Percentiles rank a stretch among this genome's conserved stretches.
Conservation (phyloP, 2,888 invertebrate genomes). For the Euproctis similis region DNA sequence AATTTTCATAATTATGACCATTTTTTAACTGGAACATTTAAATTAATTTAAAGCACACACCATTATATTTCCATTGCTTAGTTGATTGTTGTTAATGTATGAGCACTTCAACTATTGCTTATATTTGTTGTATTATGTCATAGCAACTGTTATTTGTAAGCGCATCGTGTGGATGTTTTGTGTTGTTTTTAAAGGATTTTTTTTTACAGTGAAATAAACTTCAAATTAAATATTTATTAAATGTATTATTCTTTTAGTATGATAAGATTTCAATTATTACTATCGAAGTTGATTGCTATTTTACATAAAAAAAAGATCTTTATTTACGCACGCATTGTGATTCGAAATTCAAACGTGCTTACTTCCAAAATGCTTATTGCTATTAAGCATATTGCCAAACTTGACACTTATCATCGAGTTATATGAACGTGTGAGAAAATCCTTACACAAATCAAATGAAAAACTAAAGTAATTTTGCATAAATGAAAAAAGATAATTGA, state of each 20-base stretch:
- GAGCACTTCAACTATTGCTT: conserved; percentile 11
- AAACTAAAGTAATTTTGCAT: too few relatives aligned
- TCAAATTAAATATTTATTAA: neutral
- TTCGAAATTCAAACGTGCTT: too few relatives aligned
- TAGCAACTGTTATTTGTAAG: conserved; percentile 4
- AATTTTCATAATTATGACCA: neutral
- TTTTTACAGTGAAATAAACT: neutral
- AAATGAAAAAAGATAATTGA: too few relatives aligned
- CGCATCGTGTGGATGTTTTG: conserved; percentile 8
- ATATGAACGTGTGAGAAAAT: too few relatives aligned
- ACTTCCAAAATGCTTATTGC: too few relatives aligned
- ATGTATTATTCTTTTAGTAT: neutral
- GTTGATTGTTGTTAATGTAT: conserved; percentile 21
- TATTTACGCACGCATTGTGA: too few relatives aligned
- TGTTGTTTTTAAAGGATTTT: neutral
- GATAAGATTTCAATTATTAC: too few relatives aligned
- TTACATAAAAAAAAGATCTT: too few relatives aligned
- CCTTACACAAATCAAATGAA: too few relatives aligned
- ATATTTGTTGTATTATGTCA: conserved; percentile 9
- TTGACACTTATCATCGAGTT: too few relatives aligned
- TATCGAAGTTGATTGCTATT: too few relatives aligned
- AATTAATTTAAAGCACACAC: conserved; percentile 5
- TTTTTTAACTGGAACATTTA: conserved; percentile 9
- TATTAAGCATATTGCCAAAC: too few relatives aligned
- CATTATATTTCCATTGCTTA: conserved; percentile 17